Base-by-base conservation (phyloP, 2,113 vertebrate species). In the Solea solea region DNA sequence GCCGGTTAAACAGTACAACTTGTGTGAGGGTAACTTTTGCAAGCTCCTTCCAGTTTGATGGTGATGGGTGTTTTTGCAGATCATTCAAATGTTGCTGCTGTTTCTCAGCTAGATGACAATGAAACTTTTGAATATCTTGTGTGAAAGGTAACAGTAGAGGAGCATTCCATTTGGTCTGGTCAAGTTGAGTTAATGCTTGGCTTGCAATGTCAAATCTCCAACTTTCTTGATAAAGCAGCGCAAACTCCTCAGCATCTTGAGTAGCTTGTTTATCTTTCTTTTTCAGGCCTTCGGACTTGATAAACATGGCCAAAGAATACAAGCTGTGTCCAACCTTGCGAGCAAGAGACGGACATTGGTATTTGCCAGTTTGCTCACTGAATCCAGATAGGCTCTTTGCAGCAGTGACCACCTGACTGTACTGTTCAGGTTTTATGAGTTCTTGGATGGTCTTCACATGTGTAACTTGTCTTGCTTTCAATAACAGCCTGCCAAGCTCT, bases 201-300 rank as follows among this genome's bases (percentile, higher is more conserved):
- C 75, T 28, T 42, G 55, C 42, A 21, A 77, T 64, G 14, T 78
- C 62, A 66, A 59, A 77, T 44, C 5, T 71, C 49, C 61, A 78
- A 4, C 55, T 66, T 6, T 76, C 58, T 63, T 57, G 52, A 1
- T 76, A 69, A 0, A 76, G 42, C 16, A 51, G n/a, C n/a, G 34
- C 11, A 40, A 76, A 76, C 0, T 69, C 65, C 16, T 69, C 60
- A 64, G 70, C 71, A 74, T 80, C 42, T 58, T 65, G 40, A 1
- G 3, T 5, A 13, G 25, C 5, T 49, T 61, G 0, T 69, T 59
- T 49, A 13, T 74, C 60, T 44, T 16, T 74, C 0, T 0, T 27
- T 8, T 74, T 70, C 4, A 74, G 10, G 12, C 14, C 71, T 64
- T 80, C 48, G 1, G 60, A 60, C 13, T 60, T 80, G 0, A 64